Evolutionary conservation across 2,113 vertebrate genomes (phyloP).

Genomic region (Hymenochirus boettgeri): DNA sequence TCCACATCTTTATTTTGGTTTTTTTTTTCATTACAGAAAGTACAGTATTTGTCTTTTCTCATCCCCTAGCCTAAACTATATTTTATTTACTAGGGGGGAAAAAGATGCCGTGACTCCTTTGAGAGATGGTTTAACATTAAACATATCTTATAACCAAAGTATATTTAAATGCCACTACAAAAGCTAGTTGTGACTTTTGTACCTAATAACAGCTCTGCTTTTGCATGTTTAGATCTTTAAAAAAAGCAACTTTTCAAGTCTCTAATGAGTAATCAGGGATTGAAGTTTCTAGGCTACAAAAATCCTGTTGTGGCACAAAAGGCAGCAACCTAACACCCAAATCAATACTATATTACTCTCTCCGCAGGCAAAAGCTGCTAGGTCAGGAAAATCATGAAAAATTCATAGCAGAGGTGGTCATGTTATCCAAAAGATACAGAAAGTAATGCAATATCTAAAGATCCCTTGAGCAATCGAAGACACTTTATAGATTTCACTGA

Average conservation of each 20-base stretch:
- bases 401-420: slow-evolving; percentile 79
- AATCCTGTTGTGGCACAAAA: slow-evolving; percentile 67
- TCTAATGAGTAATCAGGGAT: slow-evolving; percentile 72
- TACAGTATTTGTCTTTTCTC: no score
- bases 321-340: slow-evolving; percentile 69
- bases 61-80: no score
- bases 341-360: slow-evolving; percentile 78
- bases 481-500: slow-evolving; percentile 70
- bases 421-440: slow-evolving; percentile 74
- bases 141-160: slow-evolving; percentile 47
- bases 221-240: slow-evolving; percentile 52
- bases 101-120: neutral
- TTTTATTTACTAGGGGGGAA: no score
- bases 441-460: slow-evolving; percentile 71
- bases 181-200: slow-evolving; percentile 50
- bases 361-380: slow-evolving; percentile 73
- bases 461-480: slow-evolving; percentile 69
- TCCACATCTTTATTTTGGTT: no score
- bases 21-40: no score
- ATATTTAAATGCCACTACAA: slow-evolving; percentile 56
- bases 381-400: slow-evolving; percentile 81
- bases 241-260: slow-evolving; percentile 63
- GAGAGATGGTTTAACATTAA: slow-evolving; percentile 54
- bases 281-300: slow-evolving; percentile 75
- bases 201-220: slow-evolving; percentile 52